Evolutionary conservation across 2,797 vertebrate genomes (phyloP).

Genomic region (Microctenopoma stevenorrisi): DNA sequence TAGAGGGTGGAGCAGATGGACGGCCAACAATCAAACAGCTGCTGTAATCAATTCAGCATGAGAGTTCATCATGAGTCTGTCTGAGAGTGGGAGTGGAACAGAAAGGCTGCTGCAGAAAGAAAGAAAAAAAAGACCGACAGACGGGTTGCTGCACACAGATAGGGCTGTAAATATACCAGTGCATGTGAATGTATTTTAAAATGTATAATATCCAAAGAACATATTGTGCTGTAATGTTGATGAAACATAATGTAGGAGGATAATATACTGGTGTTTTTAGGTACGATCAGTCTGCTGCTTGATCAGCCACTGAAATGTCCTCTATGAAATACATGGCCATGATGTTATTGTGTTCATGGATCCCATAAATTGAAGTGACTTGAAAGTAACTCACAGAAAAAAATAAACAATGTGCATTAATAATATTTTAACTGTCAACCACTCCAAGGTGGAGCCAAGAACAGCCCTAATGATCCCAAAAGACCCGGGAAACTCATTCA

Average conservation of each 20-base stretch:
- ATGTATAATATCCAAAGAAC: background rate
- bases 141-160: conserved; percentile 4
- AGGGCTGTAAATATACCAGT: background rate
- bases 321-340: too few species aligned
- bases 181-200: background rate
- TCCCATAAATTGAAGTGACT: too few species aligned
- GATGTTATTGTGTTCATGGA: too few species aligned
- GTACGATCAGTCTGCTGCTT: background rate
- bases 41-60: conserved; percentile 76
- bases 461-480: too few species aligned
- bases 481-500: too few species aligned
- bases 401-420: too few species aligned
- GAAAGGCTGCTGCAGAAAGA: background rate
- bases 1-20: conserved; percentile 77
- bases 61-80: conserved; percentile 69
- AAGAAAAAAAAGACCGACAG: background rate
- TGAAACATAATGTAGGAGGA: background rate
- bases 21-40: conserved; percentile 75
- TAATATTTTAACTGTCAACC: too few species aligned
- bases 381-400: too few species aligned
- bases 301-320: too few species aligned
- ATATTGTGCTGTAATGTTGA: background rate
- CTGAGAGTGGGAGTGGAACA: conserved; percentile 22
- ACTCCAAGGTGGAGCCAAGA: too few species aligned
- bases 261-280: background rate